phyloP scores from a whole-genome alignment of 1,140 invertebrate species.

The Thalassaphorura encarpata region DNA sequence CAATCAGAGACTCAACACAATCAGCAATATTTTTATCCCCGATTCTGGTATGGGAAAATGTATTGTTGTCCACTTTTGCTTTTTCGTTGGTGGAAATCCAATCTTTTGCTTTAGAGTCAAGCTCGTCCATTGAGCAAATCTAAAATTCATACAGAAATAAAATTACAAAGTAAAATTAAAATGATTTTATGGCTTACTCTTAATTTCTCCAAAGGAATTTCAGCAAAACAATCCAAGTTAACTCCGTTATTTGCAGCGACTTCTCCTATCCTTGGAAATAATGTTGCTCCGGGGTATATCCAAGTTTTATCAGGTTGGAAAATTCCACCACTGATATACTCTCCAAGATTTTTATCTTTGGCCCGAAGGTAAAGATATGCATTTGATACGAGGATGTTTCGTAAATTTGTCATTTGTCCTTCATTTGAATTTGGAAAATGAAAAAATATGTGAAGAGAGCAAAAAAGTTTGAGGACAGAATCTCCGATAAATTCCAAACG shows the following conservation, averaged over 20 bases:
- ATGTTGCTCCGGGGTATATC: slow-evolving; percentile 3
- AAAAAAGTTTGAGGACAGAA: slow-evolving; percentile 23
- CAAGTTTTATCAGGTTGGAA: slow-evolving; percentile 18
- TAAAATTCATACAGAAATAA: too few species aligned
- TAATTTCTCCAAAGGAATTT: neutral
- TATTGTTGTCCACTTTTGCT: too few species aligned
- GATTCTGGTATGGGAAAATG: slow-evolving; percentile 8
- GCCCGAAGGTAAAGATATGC: slow-evolving; percentile 13
- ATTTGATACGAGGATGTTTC: slow-evolving; percentile 22
- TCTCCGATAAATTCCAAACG: slow-evolving; percentile 29
- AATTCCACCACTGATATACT: slow-evolving; percentile 13
- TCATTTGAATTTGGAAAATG: slow-evolving; percentile 12
- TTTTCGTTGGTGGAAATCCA: too few species aligned
- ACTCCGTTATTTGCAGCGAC: neutral
- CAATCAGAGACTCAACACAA: slow-evolving; percentile 26
- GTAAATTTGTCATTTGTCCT: slow-evolving; percentile 17
- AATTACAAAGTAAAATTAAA: too few species aligned
- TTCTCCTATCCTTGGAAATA: neutral
- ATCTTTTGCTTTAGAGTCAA: too few species aligned
- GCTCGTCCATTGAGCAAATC: too few species aligned
- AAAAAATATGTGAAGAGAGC: slow-evolving; percentile 7
- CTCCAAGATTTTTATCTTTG: slow-evolving; percentile 7
- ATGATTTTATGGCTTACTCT: neutral
- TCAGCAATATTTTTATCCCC: slow-evolving; percentile 26
- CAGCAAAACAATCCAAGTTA: neutral